These are phyloP conservation scores for Sclerurus mexicanus DNA, from an alignment of 2,113 vertebrate genomes.

Conservation along the genomic window DNA sequence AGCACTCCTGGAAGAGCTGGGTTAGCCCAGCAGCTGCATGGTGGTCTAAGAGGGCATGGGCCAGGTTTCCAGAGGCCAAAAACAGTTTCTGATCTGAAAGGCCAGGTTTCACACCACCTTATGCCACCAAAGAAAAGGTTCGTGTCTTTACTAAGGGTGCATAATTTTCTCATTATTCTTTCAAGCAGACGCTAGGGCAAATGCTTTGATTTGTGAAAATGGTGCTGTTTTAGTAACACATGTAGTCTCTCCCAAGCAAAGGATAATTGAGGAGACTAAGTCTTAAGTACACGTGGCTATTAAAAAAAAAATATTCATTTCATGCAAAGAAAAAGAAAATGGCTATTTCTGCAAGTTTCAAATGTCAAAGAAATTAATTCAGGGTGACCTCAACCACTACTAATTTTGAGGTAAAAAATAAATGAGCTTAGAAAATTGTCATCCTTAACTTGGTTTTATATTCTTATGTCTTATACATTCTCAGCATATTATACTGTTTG, in stretches of 20 bases:
- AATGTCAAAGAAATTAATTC: neutral
- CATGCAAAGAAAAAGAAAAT: neutral
- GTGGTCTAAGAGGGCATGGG: neutral
- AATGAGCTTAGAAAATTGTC: neutral
- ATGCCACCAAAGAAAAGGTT: neutral
- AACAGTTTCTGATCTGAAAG: neutral
- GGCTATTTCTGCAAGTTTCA: neutral
- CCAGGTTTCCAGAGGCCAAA: neutral
- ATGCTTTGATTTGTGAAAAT: neutral
- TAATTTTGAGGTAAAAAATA: neutral
- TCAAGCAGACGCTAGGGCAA: neutral
- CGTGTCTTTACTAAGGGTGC: neutral
- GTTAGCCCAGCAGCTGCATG: neutral
- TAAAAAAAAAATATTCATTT: neutral
- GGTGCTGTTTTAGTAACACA: neutral
- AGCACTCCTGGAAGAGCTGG: neutral
- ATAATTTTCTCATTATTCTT: slow-evolving; percentile 1
- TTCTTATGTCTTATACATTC: neutral
- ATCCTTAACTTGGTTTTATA: neutral
- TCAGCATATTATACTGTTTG: neutral
- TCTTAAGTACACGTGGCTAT: neutral
- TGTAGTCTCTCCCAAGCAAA: neutral
- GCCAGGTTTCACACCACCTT: neutral
- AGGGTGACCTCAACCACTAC: neutral
- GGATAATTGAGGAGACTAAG: neutral